Evolutionary conservation across 1,140 invertebrate genomes (phyloP), one percentile per base, ranked within the genome.

Genomic region (Nasonia vitripennis): DNA sequence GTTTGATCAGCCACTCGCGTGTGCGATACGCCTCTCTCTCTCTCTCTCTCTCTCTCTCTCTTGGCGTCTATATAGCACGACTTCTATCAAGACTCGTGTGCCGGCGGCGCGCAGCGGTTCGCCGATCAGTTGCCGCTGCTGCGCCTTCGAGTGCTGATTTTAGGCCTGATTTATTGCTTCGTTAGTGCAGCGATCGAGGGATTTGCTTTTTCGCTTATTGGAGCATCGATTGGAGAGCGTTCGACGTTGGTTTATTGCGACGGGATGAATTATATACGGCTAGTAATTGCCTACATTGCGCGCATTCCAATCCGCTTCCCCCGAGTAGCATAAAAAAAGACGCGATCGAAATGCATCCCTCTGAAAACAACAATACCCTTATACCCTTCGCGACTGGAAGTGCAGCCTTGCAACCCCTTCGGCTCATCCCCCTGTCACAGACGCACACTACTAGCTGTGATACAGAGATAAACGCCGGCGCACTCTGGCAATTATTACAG

Each of bases 1-100:
- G 48, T 51, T 37, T 23, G 14, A 23, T n/a, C n/a, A 9, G 6
- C 27, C 27, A 51, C 88, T 89, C 84, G 87, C 89, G 88, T 89
- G 27, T 27, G 27, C 27, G 89, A 88, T 86, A 75, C 71, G 48
- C 74, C 74, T 45, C 14, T 23, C 6, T 51, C 27, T 2, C 55
- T 11, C 51, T 27, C 41, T 20, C 27, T 27, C 27, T 27, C 27
- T 23, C 3, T 51, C 27, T 2, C 55, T 11, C 51, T 27, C 41
- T 20, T n/a, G n/a, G n/a, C n/a, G n/a, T n/a, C n/a, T n/a, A 23
- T 62, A 62, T 6, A 62, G 55, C 11, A 7, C 27, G 27, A 27
- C 34, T 71, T 34, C 70, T 17, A 31, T 34, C 70, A 6, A 11
- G 27, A 27, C 23, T 71, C 70, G 31, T 34, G 11, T 11, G 1